These are phyloP conservation scores for Tragelaphus buxtoni DNA, from an alignment of 2,113 vertebrate genomes.

Conservation along the genomic window DNA sequence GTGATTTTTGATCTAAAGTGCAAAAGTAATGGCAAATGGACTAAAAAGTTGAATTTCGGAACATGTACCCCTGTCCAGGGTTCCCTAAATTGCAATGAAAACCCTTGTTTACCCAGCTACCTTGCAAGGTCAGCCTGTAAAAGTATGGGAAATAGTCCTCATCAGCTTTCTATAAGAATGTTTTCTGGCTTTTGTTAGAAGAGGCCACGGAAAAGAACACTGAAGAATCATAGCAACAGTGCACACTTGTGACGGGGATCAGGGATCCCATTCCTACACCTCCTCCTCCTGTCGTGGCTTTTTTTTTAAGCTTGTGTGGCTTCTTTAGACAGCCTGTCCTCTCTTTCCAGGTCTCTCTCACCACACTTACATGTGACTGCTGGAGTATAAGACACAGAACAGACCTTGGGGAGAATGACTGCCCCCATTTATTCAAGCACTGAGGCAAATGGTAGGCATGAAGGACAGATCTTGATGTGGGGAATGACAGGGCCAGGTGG, in stretches of 20 bases:
- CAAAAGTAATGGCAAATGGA: background rate
- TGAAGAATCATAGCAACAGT: background rate
- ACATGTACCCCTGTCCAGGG: background rate
- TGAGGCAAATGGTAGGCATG: background rate
- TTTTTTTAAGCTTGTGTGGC: background rate
- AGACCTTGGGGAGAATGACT: background rate
- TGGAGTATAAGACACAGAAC: background rate
- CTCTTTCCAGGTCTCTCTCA: background rate
- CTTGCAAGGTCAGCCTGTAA: background rate
- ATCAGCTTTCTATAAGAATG: background rate
- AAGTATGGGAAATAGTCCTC: background rate
- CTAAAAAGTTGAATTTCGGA: background rate
- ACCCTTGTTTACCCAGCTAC: background rate
- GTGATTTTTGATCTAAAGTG: background rate
- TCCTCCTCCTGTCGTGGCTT: background rate
- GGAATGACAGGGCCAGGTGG: background rate
- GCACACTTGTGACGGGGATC: background rate
- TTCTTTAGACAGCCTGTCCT: background rate
- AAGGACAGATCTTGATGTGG: rapidly evolving
- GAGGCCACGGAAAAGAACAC: background rate
- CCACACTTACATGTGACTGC: background rate
- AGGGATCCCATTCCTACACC: background rate
- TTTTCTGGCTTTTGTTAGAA: background rate
- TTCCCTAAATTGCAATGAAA: background rate
- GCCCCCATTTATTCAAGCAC: background rate